Evolutionary conservation across 2,113 vertebrate genomes (phyloP).

Genomic region (Aspiorhynchus laticeps): DNA sequence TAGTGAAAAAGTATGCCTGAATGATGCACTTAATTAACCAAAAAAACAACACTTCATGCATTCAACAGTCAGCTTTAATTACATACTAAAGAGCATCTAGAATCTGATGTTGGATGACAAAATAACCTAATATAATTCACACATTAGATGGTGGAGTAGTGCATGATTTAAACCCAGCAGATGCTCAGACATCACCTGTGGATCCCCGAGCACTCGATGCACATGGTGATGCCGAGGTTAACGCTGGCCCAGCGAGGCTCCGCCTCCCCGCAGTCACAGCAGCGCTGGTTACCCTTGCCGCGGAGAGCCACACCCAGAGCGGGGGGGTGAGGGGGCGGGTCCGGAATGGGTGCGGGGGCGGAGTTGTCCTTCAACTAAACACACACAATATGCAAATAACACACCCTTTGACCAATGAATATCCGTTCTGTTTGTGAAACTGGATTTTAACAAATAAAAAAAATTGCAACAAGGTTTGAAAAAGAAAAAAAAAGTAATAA

Average conservation of each 20-base stretch:
- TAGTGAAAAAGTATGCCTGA: not conserved
- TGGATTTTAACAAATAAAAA: not conserved
- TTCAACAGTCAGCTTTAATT: not conserved
- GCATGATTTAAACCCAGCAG: not conserved
- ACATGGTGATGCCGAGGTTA: slow-evolving; percentile 79
- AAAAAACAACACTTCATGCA: too few relatives aligned
- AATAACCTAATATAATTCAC: too few relatives aligned
- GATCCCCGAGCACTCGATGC: slow-evolving; percentile 80
- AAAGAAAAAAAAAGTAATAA: too few relatives aligned
- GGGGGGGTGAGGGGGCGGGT: not conserved
- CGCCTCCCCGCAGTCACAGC: slow-evolving; percentile 78
- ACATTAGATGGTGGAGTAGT: too few relatives aligned
- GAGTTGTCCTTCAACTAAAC: slow-evolving; percentile 60
- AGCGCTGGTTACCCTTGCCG: slow-evolving; percentile 68
- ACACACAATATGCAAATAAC: slow-evolving; percentile 23
- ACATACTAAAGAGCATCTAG: too few relatives aligned
- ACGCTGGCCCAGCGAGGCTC: slow-evolving; percentile 78
- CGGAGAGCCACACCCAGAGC: slow-evolving; percentile 65
- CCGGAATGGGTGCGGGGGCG: not conserved
- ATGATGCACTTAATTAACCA: not conserved
- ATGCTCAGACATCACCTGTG: slow-evolving; percentile 69
- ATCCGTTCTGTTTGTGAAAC: not conserved
- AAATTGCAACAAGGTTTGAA: too few relatives aligned
- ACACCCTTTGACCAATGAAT: not conserved
- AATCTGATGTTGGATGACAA: too few relatives aligned